These are phyloP conservation scores for Euglossa dilemma DNA, from an alignment of 1,140 invertebrate genomes.

Conservation along the genomic window DNA sequence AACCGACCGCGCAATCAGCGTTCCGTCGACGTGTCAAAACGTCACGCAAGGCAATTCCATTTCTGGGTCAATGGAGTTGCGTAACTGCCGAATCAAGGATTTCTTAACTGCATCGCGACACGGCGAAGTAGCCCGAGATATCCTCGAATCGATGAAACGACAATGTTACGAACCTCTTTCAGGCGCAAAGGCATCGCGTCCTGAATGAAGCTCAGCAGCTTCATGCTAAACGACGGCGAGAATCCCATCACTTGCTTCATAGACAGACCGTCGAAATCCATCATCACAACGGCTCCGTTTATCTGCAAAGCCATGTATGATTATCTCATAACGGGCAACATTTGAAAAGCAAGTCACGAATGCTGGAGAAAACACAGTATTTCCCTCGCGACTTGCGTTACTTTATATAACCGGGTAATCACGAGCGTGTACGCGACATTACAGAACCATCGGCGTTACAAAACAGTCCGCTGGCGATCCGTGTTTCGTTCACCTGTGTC, in stretches of 20 bases:
- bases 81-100: no score
- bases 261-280: constrained; percentile 90
- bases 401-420: not conserved
- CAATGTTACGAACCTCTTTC: constrained; percentile 85
- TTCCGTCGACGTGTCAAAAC: not conserved
- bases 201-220: constrained; percentile 90
- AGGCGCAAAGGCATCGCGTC: constrained; percentile 94
- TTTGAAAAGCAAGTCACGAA: not conserved
- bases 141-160: no score
- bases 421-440: not conserved
- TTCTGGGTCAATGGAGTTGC: no score
- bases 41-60: not conserved
- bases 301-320: constrained; percentile 74
- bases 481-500: constrained; percentile 83
- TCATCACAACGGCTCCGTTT: constrained; percentile 88
- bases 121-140: no score
- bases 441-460: not conserved
- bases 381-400: no score
- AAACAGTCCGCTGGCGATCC: not conserved
- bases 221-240: constrained; percentile 88
- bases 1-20: not conserved
- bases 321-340: not conserved
- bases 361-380: not conserved
- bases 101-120: no score
- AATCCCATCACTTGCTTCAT: constrained; percentile 89